Base-by-base conservation (phyloP, 2,888 invertebrate genomes). In the Phragmatobia fuliginosa region DNA sequence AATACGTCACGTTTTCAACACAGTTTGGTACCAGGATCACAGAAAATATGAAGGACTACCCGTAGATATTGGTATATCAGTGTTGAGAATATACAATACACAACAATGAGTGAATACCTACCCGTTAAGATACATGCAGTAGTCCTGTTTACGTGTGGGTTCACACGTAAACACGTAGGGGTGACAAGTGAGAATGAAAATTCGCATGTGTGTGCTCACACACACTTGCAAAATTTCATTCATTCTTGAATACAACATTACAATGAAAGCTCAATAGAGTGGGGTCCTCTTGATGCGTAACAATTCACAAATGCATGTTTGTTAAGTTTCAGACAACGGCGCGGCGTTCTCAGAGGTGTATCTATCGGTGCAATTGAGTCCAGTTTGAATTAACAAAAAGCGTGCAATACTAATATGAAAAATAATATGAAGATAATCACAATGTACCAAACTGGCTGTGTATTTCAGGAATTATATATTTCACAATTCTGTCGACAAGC, bases 1-100 rank as follows among this genome's bases (percentile, higher is more conserved):
- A 52, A 58, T 18, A n/a, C 25, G 61, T 60, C 61, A 61, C 60
- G 61, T 61, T 62, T 62, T 67, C 31, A 14, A 52, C 67, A 61
- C 31, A n/a, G n/a, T 28, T 67, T 36, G 52, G 21, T 67, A 67
- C 67, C 16, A 67, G 67, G 67, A 25, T 28, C 33, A 33, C 31
- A 67, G 33, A 49, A 36, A 18, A 18, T 8, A 49, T 2, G 18
- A 61, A 49, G 67, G 36, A 6, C 16, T 32, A 49, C 60, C 33
- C 11, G 11, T 41, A 36, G 61, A 5, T 25, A 59, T 32, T 49
- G 33, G 61, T 25, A 45, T 52, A 49, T 45, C 8, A 67, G 38
- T 38, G 18, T 10, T 41, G 18, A 21, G 41, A 28, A 41, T 41
- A 33, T 60, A 28, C 61, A 28, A 28, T 38, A 28, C 33, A 33